phyloP scores from a whole-genome alignment of 2,888 invertebrate genomes.

The Formica aserva region DNA sequence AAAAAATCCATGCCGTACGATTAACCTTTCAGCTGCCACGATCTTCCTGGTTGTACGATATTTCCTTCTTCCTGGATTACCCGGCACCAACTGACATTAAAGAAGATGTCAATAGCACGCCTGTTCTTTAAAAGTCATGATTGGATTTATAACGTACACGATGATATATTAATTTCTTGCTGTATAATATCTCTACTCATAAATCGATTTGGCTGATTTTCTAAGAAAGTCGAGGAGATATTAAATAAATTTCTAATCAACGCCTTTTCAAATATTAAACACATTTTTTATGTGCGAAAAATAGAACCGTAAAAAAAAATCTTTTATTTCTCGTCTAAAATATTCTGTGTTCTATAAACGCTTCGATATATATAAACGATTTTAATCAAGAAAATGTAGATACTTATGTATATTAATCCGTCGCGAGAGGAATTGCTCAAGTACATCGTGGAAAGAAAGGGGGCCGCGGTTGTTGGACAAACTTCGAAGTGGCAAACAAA shows the following conservation, averaged over 20 bases:
- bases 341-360: neutral
- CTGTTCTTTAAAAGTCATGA: constrained; percentile 26
- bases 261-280: neutral
- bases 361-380: neutral
- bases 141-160: neutral
- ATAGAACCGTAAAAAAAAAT: neutral
- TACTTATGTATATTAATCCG: neutral
- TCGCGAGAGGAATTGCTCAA: constrained; percentile 17
- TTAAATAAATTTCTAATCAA: neutral
- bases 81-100: constrained; percentile 4
- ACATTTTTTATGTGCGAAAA: neutral
- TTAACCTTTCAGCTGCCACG: constrained; percentile 51
- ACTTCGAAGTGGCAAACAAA: constrained; percentile 34
- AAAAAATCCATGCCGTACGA: constrained; percentile 51
- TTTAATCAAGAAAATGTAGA: neutral
- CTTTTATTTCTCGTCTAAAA: neutral
- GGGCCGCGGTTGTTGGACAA: constrained; percentile 40
- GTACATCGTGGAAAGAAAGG: constrained; percentile 58
- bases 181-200: too few species aligned
- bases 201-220: neutral
- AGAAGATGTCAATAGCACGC: constrained; percentile 31
- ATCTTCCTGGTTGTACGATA: constrained; percentile 8
- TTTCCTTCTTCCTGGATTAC: constrained; percentile 38
- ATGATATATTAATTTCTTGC: neutral
- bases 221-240: neutral